Base-by-base conservation (phyloP, 2,888 invertebrate genomes). In the Dendrolimus houi region DNA sequence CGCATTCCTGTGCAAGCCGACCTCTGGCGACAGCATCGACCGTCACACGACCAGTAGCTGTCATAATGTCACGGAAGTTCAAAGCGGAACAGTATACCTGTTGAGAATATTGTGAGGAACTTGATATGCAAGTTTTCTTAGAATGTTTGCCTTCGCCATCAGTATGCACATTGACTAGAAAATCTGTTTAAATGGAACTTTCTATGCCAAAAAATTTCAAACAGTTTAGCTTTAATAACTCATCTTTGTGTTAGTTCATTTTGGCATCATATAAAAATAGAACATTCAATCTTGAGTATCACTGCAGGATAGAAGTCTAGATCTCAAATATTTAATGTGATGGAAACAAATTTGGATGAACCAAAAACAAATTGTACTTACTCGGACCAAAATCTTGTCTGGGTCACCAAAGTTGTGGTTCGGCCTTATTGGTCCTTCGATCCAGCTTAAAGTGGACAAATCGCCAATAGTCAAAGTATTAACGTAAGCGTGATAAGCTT, bases 51-150 rank as follows among this genome's bases (percentile, higher is more conserved):
- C 98, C 98, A 0, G 96, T 96, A 0, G 98, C 97, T 1, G 97
- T 91, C 99, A 99, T 98, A 0, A 99, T 92, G 79, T 99, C 99
- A 72, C 97, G 94, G 93, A 98, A 99, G 86, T 99, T 99, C 12
- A 99, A 79, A 0, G 97, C 93, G 0, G 96, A 87, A 74, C 95
- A 97, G 69, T 94, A 92, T 0, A 96, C 92, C 78, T 92, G 75
- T 1, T 92, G 85, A 53, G 52, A 40, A 6, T 29, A 29, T 29
- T 29, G 29, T 9, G 41, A n/a, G 8, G 41, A 7, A 17, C 13
- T 52, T 13, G 9, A 56, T 17, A 55, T 3, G 8, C 29, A 29
- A 29, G 29, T 6, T 29, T 29, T 29, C 29, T 29, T 29, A 17
- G 17, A 17, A 17, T 17, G 29, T 55, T 52, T 55, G 12, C n/a